Base-by-base conservation (phyloP, 2,888 invertebrate species). In the Pogonocherus hispidulus region DNA sequence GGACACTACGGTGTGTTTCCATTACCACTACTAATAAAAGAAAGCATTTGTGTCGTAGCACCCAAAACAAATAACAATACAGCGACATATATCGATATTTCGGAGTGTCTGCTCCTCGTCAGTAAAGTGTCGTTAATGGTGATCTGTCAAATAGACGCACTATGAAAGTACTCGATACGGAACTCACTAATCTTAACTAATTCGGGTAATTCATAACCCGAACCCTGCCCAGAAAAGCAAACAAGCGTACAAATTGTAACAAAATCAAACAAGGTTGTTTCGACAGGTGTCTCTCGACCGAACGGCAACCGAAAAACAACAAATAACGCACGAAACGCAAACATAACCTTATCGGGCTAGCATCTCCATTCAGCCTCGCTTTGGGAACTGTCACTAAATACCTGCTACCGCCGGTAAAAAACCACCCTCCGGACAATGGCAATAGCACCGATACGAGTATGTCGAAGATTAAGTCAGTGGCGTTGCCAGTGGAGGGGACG, bases 331-430 rank as follows among this genome's bases (percentile, higher is more conserved):
- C 70, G 66, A 63, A 71, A 72, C 63, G 69, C 77, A 78, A 78
- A 77, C 73, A 78, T 63, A 66, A 66, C 67, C 72, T 76, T 78
- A 78, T 78, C 78, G 56, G 64, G 46, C 46, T 47, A n/a, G 14
- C 68, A 77, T 73, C 75, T 72, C 65, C 60, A 67, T 71, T 75
- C 51, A 65, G 37, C 8, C 16, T 41, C 52, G 46, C 65, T 66
- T 64, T 52, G 63, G 62, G 63, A 75, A 71, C 71, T 76, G 76
- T 75, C 78, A 74, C 76, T 72, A 72, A 73, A 70, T 73, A 76
- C 72, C 73, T 66, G 63, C 63, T 52, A 27, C 4, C 27, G 27
- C 16, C 41, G n/a, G 63, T 63, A 69, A 71, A 71, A 72, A 65
- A 62, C 35, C 46, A 56, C 23, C 49, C 59, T 51, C 44, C 47